These are phyloP conservation scores for Pristionchus fissidentatus DNA, from an alignment of 2,888 invertebrate species.

Conservation along the genomic window DNA sequence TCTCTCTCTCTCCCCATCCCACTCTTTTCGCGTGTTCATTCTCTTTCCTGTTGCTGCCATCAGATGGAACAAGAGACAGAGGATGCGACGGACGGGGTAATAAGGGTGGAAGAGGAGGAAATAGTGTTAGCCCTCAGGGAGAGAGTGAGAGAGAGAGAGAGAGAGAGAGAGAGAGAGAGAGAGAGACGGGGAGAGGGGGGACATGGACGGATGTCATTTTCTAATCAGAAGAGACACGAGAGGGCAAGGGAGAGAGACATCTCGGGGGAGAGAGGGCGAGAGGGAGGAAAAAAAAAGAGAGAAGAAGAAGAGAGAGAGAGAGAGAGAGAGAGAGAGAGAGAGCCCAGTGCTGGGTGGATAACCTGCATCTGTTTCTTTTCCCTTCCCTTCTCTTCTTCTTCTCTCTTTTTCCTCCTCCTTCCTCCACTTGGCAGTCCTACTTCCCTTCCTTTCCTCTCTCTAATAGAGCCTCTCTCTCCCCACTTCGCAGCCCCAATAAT, in stretches of 20 bases:
- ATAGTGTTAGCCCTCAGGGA: background rate
- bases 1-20: background rate
- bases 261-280: background rate
- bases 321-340: background rate
- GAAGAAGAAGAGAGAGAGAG: background rate
- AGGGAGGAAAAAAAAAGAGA: background rate
- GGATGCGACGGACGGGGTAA: background rate
- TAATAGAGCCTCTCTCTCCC: no score
- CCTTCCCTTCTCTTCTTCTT: background rate
- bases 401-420: background rate
- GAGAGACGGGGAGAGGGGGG: slow-evolving; percentile 15
- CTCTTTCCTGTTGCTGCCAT: background rate
- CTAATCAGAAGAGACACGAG: slow-evolving; percentile 25
- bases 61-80: background rate
- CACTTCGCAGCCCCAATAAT: no score
- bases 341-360: background rate
- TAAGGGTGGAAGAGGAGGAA: slow-evolving; percentile 8
- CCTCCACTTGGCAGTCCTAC: background rate
- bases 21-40: background rate
- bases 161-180: background rate
- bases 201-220: background rate
- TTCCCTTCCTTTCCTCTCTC: no score
- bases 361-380: slow-evolving; percentile 29
- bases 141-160: background rate
- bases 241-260: background rate